These are phyloP conservation scores for Spatulosminthurus flaviceps DNA, from an alignment of 2,888 invertebrate species.

Conservation along the genomic window DNA sequence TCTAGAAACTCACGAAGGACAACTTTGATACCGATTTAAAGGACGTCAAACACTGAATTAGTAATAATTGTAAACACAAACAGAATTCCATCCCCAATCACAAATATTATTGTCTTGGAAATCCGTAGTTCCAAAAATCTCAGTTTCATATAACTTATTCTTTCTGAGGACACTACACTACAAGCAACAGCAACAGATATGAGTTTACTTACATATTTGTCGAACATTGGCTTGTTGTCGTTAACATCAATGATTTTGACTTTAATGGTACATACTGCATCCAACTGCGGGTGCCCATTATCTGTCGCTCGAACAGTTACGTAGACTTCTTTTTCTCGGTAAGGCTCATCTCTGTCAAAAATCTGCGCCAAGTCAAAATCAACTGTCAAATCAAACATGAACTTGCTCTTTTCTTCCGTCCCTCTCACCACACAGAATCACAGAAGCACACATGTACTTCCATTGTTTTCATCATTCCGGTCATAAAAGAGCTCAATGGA, in stretches of 20 bases:
- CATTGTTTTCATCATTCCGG: too few species aligned
- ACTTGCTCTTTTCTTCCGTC: conserved; percentile 20
- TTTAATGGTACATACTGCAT: conserved; percentile 93
- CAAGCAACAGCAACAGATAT: too few species aligned
- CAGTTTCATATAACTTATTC: conserved; percentile 64
- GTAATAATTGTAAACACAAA: too few species aligned
- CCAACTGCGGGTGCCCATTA: conserved; percentile 84
- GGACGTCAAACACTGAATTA: too few species aligned
- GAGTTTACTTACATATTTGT: conserved; percentile 76
- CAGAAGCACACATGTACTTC: background rate
- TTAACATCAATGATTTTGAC: conserved; percentile 91
- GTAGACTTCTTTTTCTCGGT: conserved; percentile 80
- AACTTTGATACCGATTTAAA: too few species aligned
- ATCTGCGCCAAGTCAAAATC: conserved; percentile 67
- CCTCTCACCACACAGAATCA: background rate
- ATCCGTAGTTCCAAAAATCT: background rate
- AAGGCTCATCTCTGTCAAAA: conserved; percentile 91
- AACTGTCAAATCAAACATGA: conserved; percentile 29
- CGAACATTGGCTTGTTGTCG: conserved; percentile 85
- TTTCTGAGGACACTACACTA: background rate
- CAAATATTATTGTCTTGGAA: background rate
- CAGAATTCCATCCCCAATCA: too few species aligned
- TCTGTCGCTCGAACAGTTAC: conserved; percentile 91
- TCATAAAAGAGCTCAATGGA: conserved; percentile 20
- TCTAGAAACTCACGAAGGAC: too few species aligned